Base-by-base conservation (phyloP, 1,140 invertebrate genomes). In the Drosophila lowei region DNA sequence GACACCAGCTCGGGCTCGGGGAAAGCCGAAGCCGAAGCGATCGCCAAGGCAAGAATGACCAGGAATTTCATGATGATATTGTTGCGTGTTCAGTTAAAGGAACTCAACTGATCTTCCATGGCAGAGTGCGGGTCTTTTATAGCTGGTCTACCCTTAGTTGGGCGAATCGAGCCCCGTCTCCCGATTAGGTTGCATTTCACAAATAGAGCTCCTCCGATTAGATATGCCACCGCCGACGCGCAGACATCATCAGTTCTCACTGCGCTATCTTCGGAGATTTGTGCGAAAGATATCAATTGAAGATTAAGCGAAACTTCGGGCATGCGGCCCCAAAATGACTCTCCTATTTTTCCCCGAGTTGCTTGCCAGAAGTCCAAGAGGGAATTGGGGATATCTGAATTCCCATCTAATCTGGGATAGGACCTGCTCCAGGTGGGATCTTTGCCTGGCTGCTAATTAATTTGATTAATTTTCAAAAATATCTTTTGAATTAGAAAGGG, bases 11-110 rank as follows among this genome's bases (percentile, higher is more conserved):
- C 52, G 9, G 38, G 5, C 43, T 81, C 62, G 46, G 78, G 72
- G 50, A 80, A 70, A 48, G 77, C 79, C 15, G 81, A 72, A 48
- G 76, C 73, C 50, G 23, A 25, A 6, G 79, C 78, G 60, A 77
- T 72, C 23, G 79, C 79, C 73, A 90, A 52, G 15, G 89, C 62
- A 61, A 90, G 77, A 63, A 90, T 53, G 52, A 90, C 77, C 41
- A 90, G 76, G 65, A 90, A 70, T 74, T 90, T 90, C 89, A 90
- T 90, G 41, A 52, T 38, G 18, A 28, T 6, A 61, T 67, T 61
- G 73, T 75, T 86, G 68, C 44, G 71, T 59, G 68, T 67, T 79
- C 61, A 63, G 50, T 67, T 5, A 56, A 52, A 47, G 72, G 72
- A 57, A 86, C 62, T 75, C 77, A 88, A 81, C 81, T 88, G 68